Percentiles rank a stretch among this genome's conserved stretches.
These are phyloP conservation scores for Sciurus niger DNA, from an alignment of 2,113 vertebrate genomes.

Conservation along the genomic window DNA sequence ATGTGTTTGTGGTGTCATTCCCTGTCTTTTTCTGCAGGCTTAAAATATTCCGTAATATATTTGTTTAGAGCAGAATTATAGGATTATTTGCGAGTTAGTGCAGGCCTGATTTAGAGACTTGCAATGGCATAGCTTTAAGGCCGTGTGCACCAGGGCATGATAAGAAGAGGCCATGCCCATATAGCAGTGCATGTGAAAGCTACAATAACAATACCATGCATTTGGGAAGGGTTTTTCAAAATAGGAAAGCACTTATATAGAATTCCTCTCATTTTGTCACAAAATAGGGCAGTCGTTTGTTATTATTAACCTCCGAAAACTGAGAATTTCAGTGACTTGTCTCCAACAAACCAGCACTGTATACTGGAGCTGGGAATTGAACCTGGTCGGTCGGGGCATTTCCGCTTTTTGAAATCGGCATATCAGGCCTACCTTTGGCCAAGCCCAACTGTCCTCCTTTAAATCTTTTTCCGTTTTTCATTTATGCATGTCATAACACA, in stretches of 20 bases:
- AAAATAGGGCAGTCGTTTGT: not conserved
- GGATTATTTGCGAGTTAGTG: not conserved
- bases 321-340: not conserved
- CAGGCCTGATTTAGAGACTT: not conserved
- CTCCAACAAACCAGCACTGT: not conserved
- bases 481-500: not conserved
- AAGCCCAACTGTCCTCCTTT: not conserved
- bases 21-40: not conserved
- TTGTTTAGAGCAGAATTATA: not conserved
- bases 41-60: not conserved
- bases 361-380: not conserved
- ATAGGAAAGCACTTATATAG: not conserved
- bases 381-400: not conserved
- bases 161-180: not conserved
- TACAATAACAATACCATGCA: not conserved
- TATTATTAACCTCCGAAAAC: not conserved
- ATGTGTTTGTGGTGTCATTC: not conserved
- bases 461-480: not conserved
- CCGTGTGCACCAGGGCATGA: not conserved
- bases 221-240: not conserved
- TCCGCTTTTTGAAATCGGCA: not conserved
- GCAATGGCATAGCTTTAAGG: not conserved
- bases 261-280: not conserved
- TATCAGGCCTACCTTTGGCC: not conserved
- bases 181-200: rapidly evolving